phyloP scores from a whole-genome alignment of 2,797 vertebrate genomes.

The Salarias fasciatus region DNA sequence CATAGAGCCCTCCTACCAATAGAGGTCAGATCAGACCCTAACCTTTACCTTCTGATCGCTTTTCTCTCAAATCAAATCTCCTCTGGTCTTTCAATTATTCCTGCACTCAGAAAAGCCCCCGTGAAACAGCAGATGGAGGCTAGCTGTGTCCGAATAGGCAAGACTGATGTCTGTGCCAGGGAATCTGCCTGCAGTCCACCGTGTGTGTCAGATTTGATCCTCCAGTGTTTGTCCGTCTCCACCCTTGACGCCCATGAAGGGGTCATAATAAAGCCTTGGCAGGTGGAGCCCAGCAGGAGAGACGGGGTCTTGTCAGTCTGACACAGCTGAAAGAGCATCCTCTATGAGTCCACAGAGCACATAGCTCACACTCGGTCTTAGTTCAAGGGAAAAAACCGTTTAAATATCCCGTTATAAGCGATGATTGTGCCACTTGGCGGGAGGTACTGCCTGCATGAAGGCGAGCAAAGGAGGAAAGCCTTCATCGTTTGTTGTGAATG shows the following conservation, averaged over 20 bases:
- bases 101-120: constrained; percentile 52
- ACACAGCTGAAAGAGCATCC: constrained; percentile 56
- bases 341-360: constrained; percentile 47
- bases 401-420: constrained; percentile 75
- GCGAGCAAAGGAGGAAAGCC: constrained; percentile 36
- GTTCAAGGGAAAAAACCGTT: constrained; percentile 61
- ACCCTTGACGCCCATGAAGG: constrained; percentile 62
- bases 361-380: constrained; percentile 67
- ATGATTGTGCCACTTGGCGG: constrained; percentile 67
- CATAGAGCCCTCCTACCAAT: no score
- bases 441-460: constrained; percentile 43
- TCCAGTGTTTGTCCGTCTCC: constrained; percentile 39
- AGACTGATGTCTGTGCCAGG: constrained; percentile 57
- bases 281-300: constrained; percentile 44
- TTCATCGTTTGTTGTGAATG: constrained; percentile 31
- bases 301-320: constrained; percentile 46
- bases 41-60: constrained; percentile 53
- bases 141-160: constrained; percentile 64
- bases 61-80: constrained; percentile 41
- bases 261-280: constrained; percentile 60
- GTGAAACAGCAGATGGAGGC: constrained; percentile 63
- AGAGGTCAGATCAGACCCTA: constrained; percentile 3
- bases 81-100: constrained; percentile 58
- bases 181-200: constrained; percentile 56
- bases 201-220: constrained; percentile 55